Conservation (phyloP, 1,140 invertebrate genomes). For the Odontomachus brunneus region DNA sequence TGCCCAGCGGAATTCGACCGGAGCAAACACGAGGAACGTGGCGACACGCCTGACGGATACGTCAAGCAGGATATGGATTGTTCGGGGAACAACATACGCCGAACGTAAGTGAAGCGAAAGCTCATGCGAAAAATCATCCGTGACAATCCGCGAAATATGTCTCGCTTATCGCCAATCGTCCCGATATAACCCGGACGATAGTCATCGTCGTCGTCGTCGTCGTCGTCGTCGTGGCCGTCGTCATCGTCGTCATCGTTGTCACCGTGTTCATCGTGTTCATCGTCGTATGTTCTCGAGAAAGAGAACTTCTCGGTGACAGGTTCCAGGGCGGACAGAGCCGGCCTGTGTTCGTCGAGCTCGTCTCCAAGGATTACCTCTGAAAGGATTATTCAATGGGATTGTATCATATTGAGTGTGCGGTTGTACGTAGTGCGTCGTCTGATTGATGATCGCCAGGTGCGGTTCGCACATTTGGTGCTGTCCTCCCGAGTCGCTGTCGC, state of each 20-base stretch:
- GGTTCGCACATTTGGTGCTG: too few species aligned
- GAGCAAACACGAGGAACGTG: conserved; percentile 69
- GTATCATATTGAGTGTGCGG: too few species aligned
- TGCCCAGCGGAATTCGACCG: conserved; percentile 12
- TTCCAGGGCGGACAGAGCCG: background rate
- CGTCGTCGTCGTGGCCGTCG: too few species aligned
- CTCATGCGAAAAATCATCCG: background rate
- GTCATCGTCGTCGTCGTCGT: background rate
- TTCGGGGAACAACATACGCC: conserved; percentile 83
- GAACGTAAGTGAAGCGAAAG: conserved; percentile 82
- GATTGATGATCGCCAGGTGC: too few species aligned
- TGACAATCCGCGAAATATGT: too few species aligned
- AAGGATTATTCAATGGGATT: too few species aligned
- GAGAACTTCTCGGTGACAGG: background rate
- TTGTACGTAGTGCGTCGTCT: too few species aligned
- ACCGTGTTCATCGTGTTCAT: background rate
- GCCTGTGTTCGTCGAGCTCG: conserved; percentile 2
- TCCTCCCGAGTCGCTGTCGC: too few species aligned
- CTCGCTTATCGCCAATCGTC: background rate
- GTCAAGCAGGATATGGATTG: conserved; percentile 84
- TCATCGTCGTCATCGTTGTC: background rate
- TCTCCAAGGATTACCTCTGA: background rate
- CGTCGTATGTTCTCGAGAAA: background rate
- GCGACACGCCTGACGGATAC: conserved; percentile 80
- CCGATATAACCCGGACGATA: background rate